These are phyloP conservation scores for Eubucco bourcierii DNA, from an alignment of 2,113 vertebrate genomes.

Conservation along the genomic window DNA sequence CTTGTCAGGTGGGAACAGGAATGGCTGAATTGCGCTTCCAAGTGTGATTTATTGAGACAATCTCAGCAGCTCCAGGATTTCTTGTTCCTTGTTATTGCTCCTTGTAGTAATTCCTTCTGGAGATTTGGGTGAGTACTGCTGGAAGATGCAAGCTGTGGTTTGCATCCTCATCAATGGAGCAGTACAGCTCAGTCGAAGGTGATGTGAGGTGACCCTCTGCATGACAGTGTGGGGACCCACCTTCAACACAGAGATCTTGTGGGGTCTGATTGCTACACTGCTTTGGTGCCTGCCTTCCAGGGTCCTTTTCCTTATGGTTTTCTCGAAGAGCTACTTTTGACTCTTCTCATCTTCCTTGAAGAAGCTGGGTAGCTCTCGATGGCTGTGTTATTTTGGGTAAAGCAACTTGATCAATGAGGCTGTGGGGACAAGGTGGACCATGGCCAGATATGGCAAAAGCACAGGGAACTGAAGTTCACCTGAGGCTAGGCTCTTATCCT, in stretches of 20 bases:
- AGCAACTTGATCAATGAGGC: background rate
- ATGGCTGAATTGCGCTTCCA: background rate
- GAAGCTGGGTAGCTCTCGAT: background rate
- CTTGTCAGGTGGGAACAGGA: background rate
- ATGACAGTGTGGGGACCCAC: background rate
- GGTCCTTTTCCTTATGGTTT: background rate
- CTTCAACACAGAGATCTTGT: background rate
- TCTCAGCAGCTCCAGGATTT: background rate
- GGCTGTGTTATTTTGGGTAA: background rate
- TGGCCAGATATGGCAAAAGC: background rate
- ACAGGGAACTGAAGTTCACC: background rate
- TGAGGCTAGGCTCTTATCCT: background rate
- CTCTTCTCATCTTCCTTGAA: background rate
- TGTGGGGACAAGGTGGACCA: fast-evolving
- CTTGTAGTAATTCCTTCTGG: background rate
- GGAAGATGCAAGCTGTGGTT: background rate
- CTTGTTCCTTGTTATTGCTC: background rate
- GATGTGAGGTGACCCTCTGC: background rate
- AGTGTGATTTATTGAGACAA: background rate
- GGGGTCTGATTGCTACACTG: background rate
- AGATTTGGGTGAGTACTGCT: background rate
- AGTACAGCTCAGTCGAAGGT: background rate
- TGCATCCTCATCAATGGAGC: fast-evolving
- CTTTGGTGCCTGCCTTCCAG: background rate
- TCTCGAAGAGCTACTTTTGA: background rate